phyloP scores from a whole-genome alignment of 23 tunicate species.

The Botrylloides violaceus region DNA sequence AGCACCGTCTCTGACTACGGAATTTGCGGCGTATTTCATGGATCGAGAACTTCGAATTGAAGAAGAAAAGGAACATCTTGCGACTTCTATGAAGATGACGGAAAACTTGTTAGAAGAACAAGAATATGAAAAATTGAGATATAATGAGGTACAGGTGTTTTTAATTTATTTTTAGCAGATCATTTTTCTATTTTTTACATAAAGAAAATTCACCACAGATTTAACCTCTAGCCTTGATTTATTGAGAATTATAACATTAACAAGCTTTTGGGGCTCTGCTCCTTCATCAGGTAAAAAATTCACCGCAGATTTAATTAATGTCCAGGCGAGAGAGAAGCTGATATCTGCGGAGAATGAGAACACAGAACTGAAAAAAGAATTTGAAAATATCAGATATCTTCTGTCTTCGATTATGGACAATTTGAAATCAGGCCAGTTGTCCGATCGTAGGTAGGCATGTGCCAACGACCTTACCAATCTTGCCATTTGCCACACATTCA shows the following conservation, averaged over 20 bases:
- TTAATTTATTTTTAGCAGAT: constrained; percentile 2
- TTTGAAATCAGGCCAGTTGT: too few species aligned
- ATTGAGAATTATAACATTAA: too few species aligned
- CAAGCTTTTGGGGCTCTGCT: too few species aligned
- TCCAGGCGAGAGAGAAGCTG: constrained; percentile 8
- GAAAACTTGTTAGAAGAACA: constrained; percentile 23
- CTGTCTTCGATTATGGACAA: not conserved
- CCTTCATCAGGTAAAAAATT: too few species aligned
- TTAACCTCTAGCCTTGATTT: too few species aligned
- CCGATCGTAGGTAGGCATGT: too few species aligned
- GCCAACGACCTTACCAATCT: too few species aligned
- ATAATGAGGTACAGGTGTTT: constrained; percentile 12
- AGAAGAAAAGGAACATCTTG: constrained; percentile 28
- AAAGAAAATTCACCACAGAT: too few species aligned
- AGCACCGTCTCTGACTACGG: constrained; percentile 52
- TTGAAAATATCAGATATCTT: constrained; percentile 2
- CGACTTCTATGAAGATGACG: constrained; percentile 22
- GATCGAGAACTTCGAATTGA: constrained; percentile 62
- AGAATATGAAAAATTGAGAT: constrained; percentile 7
- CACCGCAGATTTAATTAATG: too few species aligned
- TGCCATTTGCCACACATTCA: too few species aligned
- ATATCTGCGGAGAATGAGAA: constrained; percentile 22
- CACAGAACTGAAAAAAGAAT: constrained; percentile 8
- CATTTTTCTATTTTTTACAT: too few species aligned
- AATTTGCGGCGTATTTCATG: constrained; percentile 61